Conservation (phyloP, 2,797 vertebrate genomes). For the Pangasius macronema region DNA sequence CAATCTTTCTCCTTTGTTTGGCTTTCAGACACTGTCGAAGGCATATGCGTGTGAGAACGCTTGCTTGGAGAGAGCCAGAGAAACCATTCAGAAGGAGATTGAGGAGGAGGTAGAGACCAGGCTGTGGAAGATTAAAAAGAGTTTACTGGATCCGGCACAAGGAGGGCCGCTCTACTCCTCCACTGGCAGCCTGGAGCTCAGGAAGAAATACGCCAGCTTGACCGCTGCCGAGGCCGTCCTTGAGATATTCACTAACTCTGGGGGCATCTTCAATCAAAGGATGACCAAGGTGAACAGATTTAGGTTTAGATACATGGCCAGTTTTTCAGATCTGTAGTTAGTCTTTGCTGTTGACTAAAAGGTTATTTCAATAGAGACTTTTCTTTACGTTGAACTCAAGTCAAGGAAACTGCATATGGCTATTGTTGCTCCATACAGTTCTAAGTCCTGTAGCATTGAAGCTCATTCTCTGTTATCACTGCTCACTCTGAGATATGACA, state of each 20-base stretch:
- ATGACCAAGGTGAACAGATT: constrained; percentile 69
- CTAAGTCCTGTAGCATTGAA: background rate
- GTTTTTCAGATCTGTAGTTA: background rate
- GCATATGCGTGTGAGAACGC: constrained; percentile 58
- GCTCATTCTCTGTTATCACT: background rate
- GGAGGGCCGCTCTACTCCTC: constrained; percentile 61
- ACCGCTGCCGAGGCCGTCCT: constrained; percentile 69
- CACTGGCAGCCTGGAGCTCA: constrained; percentile 65
- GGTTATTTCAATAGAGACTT: background rate
- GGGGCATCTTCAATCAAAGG: constrained; percentile 66
- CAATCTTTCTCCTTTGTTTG: background rate
- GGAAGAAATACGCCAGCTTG: constrained; percentile 70
- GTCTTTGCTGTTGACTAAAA: background rate
- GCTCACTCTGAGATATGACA: background rate
- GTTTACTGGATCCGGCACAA: constrained; percentile 64
- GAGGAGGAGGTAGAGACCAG: constrained; percentile 69
- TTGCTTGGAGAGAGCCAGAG: constrained; percentile 65
- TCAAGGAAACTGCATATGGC: too few species aligned
- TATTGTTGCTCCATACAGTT: background rate
- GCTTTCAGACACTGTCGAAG: constrained; percentile 67
- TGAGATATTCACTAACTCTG: constrained; percentile 68
- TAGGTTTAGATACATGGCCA: background rate
- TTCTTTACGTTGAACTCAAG: background rate
- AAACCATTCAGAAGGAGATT: constrained; percentile 72
- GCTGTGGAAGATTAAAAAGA: constrained; percentile 75